A percentile compares a stretch with the other conserved stretches of the same genome.
Conservation (phyloP, 2,797 vertebrate species). For the Orientallactaga sibirica region DNA sequence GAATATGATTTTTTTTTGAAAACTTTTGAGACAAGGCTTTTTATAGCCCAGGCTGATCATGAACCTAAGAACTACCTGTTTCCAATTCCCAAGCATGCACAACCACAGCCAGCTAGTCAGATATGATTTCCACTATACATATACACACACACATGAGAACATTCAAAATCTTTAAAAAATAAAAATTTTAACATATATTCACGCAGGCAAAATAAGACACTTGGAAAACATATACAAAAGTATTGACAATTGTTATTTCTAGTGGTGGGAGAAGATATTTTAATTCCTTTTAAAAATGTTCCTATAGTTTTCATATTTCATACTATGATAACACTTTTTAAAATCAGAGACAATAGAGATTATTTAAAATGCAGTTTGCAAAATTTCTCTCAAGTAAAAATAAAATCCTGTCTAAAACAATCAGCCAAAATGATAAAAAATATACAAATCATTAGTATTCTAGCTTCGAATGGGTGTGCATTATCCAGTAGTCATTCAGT, state of each 20-base stretch:
- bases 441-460: constrained; percentile 64
- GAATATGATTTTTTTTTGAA: neutral
- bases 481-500: constrained; percentile 34
- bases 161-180: neutral
- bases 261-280: constrained; percentile 13
- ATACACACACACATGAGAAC: neutral
- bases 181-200: neutral
- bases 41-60: neutral
- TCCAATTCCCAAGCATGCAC: neutral
- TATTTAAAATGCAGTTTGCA: constrained; percentile 46
- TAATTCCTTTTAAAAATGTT: neutral
- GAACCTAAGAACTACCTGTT: neutral
- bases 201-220: constrained; percentile 21
- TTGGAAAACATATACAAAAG: neutral
- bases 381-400: constrained; percentile 35
- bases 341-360: constrained; percentile 30
- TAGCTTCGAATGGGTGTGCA: neutral
- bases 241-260: constrained; percentile 47
- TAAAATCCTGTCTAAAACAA: constrained; percentile 12
- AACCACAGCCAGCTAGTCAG: neutral
- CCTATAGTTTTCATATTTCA: constrained; percentile 40
- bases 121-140: neutral
- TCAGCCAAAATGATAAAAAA: constrained; percentile 37
- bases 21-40: neutral
- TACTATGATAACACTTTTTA: neutral